Evolutionary conservation across 2,888 invertebrate species (phyloP), one percentile per base, ranked within the genome.

Genomic region (Drosophila quinaria): DNA sequence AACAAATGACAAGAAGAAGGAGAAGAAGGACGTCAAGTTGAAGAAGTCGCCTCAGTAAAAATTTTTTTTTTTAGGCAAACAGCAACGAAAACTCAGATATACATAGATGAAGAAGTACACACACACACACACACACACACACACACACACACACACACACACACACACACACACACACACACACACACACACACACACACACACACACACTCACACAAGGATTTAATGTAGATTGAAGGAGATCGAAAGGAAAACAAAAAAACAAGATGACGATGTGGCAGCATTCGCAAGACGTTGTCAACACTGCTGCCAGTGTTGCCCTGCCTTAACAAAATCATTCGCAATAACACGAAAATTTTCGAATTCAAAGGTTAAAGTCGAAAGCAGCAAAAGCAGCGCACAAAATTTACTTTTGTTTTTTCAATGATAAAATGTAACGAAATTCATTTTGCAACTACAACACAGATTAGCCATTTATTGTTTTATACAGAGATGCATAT

Each of bases 401-500:
- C 41, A 41, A 52, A n/a, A 50, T 29, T 61, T 51, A 10, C 39
- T 41, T 50, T 46, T 50, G 19, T 22, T 42, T 59, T 44, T 15
- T 10, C 11, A 6, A 29, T 0, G 5, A 25, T n/a, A 9, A 54
- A 52, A 64, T 67, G 31, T 42, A 67, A 42, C 8, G 4, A 39
- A 42, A 44, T 33, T 9, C 8, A 13, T 46, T 13, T 13, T 22
- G 8, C 41, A 33, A 51, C 2, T 13, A 5, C 13, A 41, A 41
- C 19, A 58, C 15, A 44, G 25, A 3, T 55, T 55, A 56, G n/a
- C 15, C 22, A 47, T 15, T 42, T 33, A 47, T 72, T 55, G 39
- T 69, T 70, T 69, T 44, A 42, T 56, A 70, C 47, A 62, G 17
- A 60, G 31, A 42, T 42, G 49, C 17, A 59, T 69, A 46, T 52